phyloP scores from a whole-genome alignment of 2,797 vertebrate species.

The Pogonophryne albipinna region DNA sequence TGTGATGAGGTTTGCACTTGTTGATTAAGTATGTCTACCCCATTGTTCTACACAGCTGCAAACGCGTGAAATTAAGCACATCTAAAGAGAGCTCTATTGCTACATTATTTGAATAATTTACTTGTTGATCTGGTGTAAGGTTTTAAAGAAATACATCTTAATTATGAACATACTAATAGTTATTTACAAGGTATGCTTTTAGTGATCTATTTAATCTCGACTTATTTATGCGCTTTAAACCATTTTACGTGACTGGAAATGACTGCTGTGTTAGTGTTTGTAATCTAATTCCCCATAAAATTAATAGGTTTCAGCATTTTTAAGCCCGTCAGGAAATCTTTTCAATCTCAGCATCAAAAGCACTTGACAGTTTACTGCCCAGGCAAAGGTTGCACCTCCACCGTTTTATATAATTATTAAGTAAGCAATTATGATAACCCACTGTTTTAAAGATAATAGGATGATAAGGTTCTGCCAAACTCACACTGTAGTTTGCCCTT shows the following conservation, averaged over 20 bases:
- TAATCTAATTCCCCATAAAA: conserved; percentile 41
- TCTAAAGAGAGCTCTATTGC: conserved; percentile 37
- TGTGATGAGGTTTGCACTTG: conserved; percentile 75
- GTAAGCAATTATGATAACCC: conserved; percentile 89
- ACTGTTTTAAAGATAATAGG: conserved; percentile 87
- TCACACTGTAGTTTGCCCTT: no score
- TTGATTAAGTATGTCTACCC: conserved; percentile 77
- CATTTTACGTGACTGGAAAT: conserved; percentile 8
- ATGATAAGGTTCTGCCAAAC: conserved; percentile 80
- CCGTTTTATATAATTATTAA: no score
- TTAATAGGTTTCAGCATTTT: conserved; percentile 34
- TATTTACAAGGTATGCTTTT: not conserved
- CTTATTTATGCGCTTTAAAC: not conserved
- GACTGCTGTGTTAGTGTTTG: conserved; percentile 32
- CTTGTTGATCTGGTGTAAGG: conserved; percentile 3
- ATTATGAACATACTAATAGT: not conserved
- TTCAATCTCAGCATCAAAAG: no score
- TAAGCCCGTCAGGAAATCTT: no score
- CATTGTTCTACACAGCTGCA: conserved; percentile 67
- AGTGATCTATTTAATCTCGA: not conserved
- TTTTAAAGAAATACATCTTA: not conserved
- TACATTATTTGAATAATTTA: conserved; percentile 40
- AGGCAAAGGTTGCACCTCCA: no score
- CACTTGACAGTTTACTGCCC: no score
- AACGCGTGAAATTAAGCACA: conserved; percentile 64